Percentiles rank a stretch among this genome's conserved stretches.
These are phyloP conservation scores for Lepidurus packardi DNA, from an alignment of 1,140 invertebrate species.

Conservation along the genomic window DNA sequence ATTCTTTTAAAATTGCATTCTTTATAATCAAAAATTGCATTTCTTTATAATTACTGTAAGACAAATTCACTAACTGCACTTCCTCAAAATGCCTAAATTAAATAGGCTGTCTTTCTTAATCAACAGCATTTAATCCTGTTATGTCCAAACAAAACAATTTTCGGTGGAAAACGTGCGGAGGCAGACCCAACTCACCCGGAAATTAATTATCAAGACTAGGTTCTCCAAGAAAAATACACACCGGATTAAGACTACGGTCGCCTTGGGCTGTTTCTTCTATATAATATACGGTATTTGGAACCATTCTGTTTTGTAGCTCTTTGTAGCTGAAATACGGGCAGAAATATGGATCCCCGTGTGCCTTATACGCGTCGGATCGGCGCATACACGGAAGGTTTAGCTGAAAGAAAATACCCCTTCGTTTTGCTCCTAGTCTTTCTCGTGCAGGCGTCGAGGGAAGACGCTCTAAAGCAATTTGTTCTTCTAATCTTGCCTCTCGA, in stretches of 20 bases:
- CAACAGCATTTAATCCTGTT: not conserved
- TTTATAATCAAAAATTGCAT: too few species aligned
- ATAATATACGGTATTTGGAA: constrained; percentile 7
- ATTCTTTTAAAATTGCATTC: not conserved
- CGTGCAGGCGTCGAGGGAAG: not conserved
- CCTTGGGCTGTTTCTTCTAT: not conserved
- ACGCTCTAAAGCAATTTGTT: not conserved
- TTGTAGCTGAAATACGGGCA: not conserved
- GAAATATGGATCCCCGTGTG: too few species aligned
- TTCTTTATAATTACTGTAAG: not conserved
- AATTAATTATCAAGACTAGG: not conserved
- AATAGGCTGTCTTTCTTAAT: not conserved
- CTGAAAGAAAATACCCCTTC: not conserved
- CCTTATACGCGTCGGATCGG: not conserved
- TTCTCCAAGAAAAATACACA: not conserved
- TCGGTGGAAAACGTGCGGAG: not conserved
- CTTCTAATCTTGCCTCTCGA: too few species aligned
- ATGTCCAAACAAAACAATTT: not conserved
- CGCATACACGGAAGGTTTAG: constrained; percentile 5
- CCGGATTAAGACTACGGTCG: not conserved
- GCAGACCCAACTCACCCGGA: not conserved
- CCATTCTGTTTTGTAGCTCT: not conserved
- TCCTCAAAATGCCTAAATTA: not conserved
- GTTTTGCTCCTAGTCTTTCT: not conserved
- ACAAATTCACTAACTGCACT: not conserved